Percentiles rank a stretch among this genome's conserved stretches.
These are phyloP conservation scores for Drosophila elegans DNA, from an alignment of 1,140 invertebrate genomes.

Conservation along the genomic window DNA sequence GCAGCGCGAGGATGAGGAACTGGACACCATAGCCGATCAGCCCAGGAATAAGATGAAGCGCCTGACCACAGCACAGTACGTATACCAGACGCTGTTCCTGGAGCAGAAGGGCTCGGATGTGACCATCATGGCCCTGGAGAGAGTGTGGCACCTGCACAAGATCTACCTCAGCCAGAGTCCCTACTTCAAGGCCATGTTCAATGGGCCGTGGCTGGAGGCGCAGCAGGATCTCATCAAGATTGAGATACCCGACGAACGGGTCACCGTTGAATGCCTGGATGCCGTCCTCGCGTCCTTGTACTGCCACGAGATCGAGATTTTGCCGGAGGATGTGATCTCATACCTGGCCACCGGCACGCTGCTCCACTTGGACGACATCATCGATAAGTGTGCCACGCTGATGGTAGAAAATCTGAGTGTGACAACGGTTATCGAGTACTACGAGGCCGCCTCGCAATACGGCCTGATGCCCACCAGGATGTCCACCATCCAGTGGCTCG, in stretches of 20 bases:
- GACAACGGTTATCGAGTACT: conserved; percentile 89
- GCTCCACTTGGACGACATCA: conserved; percentile 91
- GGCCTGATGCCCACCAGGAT: conserved; percentile 88
- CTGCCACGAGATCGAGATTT: conserved; percentile 90
- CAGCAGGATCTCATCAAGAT: conserved; percentile 89
- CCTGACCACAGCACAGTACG: conserved; percentile 90
- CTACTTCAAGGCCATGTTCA: conserved; percentile 94
- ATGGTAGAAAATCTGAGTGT: conserved; percentile 92
- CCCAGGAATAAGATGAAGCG: conserved; percentile 88
- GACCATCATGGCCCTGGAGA: conserved; percentile 89
- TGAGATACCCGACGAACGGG: conserved; percentile 91
- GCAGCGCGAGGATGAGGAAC: conserved; percentile 61
- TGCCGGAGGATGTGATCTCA: conserved; percentile 89
- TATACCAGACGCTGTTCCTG: conserved; percentile 92
- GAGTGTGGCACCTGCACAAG: conserved; percentile 92
- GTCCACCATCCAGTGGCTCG: conserved; percentile 89
- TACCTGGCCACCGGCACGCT: conserved; percentile 91
- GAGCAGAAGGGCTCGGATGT: conserved; percentile 92
- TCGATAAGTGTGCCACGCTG: conserved; percentile 90
- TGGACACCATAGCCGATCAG: conserved; percentile 27
- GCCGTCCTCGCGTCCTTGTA: conserved; percentile 92
- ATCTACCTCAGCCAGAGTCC: conserved; percentile 92
- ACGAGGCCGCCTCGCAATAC: conserved; percentile 89
- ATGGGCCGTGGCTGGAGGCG: conserved; percentile 92
- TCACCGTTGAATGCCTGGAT: conserved; percentile 89